Evolutionary conservation across 2,888 invertebrate species (phyloP).

Genomic region (Agrotis ipsilon): DNA sequence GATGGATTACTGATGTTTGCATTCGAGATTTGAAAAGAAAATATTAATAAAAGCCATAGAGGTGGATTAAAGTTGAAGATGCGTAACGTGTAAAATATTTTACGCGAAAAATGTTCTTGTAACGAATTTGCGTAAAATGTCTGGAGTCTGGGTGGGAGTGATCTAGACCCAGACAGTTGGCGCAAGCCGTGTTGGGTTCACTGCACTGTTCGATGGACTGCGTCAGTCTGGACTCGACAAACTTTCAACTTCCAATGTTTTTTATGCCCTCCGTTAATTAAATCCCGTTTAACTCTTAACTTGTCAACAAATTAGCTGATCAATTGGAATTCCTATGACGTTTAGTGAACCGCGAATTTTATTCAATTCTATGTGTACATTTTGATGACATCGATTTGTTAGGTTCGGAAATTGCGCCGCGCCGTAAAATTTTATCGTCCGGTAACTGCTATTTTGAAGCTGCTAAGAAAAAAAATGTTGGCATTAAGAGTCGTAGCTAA

Average conservation of each 20-base stretch:
- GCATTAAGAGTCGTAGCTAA: slow-evolving; percentile 23
- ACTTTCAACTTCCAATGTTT: slow-evolving; percentile 59
- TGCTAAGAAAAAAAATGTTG: slow-evolving; percentile 17
- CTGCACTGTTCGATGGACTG: slow-evolving; percentile 68
- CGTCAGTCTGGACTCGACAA: slow-evolving; percentile 64
- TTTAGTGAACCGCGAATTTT: slow-evolving; percentile 13
- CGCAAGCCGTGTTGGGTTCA: slow-evolving; percentile 68
- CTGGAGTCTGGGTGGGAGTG: slow-evolving; percentile 68
- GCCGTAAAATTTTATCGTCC: slow-evolving; percentile 9
- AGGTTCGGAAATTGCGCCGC: slow-evolving; percentile 22
- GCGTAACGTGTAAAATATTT: slow-evolving; percentile 39
- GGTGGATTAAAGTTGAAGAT: background rate
- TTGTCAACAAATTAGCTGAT: slow-evolving; percentile 42
- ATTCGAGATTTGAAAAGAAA: background rate
- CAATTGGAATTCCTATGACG: slow-evolving; percentile 21
- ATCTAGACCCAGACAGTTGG: slow-evolving; percentile 71
- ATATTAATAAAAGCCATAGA: slow-evolving; percentile 1
- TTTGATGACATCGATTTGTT: background rate
- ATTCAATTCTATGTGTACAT: background rate
- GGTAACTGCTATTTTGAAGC: slow-evolving; percentile 8
- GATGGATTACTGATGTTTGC: slow-evolving; percentile 24
- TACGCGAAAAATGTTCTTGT: slow-evolving; percentile 22
- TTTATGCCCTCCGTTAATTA: slow-evolving; percentile 56
- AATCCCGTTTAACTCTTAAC: slow-evolving; percentile 41
- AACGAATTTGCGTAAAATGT: slow-evolving; percentile 67